These are phyloP conservation scores for Lepetodrilus schrolli DNA, from an alignment of 2,888 invertebrate genomes.

Conservation along the genomic window DNA sequence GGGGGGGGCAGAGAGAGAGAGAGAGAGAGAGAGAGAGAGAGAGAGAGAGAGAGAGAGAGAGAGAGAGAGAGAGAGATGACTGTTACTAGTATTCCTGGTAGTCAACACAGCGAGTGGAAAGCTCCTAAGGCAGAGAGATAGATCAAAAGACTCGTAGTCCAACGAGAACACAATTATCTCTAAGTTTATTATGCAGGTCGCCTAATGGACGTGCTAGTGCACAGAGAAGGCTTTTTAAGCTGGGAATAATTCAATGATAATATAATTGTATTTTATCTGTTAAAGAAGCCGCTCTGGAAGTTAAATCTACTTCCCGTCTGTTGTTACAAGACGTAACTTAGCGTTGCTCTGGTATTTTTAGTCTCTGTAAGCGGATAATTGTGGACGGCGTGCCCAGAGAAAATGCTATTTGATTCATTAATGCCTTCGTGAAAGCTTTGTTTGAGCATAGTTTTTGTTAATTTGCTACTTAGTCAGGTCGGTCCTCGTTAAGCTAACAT, in stretches of 20 bases:
- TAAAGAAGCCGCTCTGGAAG: background rate
- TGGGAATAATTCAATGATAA: constrained; percentile 31
- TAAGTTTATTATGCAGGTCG: constrained; percentile 35
- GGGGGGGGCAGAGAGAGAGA: constrained; percentile 23
- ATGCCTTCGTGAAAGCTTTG: constrained; percentile 19
- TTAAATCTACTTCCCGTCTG: background rate
- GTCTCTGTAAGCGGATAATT: constrained; percentile 29
- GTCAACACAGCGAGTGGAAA: too few relatives aligned
- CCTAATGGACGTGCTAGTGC: constrained; percentile 18
- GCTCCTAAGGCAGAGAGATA: constrained; percentile 11
- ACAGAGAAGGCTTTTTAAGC: constrained; percentile 27
- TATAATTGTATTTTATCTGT: constrained; percentile 30
- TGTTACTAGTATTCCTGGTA: too few relatives aligned
- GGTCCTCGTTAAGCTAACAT: constrained; percentile 16
- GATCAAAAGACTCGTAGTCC: constrained; percentile 29
- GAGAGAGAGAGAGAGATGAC: constrained; percentile 20
- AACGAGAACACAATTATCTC: constrained; percentile 39
- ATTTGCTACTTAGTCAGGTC: constrained; percentile 17
- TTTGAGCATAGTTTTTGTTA: constrained; percentile 8
- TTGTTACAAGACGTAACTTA: constrained; percentile 17
- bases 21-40: constrained; percentile 20
- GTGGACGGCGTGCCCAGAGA: background rate
- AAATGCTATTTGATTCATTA: constrained; percentile 27
- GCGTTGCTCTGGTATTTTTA: constrained; percentile 19
- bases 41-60: constrained; percentile 8